phyloP scores from a whole-genome alignment of 2,797 vertebrate species.

The Chromobotia macracanthus region DNA sequence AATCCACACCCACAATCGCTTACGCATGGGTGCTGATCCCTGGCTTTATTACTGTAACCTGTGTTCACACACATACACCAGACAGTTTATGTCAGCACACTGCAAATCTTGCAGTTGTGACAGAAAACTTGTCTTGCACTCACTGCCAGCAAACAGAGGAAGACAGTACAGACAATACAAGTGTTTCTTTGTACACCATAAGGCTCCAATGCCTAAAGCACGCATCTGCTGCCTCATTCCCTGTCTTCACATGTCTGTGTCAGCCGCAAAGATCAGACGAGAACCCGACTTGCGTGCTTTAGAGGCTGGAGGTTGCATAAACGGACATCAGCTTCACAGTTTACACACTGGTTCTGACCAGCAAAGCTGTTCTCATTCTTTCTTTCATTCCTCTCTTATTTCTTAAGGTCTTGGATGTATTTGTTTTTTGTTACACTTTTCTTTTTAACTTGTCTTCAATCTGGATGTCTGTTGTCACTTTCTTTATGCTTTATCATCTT shows the following conservation, averaged over 20 bases:
- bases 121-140: slow-evolving; percentile 55
- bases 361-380: slow-evolving; percentile 62
- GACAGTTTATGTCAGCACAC: slow-evolving; percentile 47
- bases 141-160: slow-evolving; percentile 72
- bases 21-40: slow-evolving; percentile 15
- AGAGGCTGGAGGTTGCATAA: slow-evolving; percentile 82
- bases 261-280: slow-evolving; percentile 78
- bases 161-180: slow-evolving; percentile 69
- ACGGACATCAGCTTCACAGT: slow-evolving; percentile 76
- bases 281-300: slow-evolving; percentile 64
- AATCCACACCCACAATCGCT: slow-evolving; percentile 15
- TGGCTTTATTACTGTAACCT: slow-evolving; percentile 24
- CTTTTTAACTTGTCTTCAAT: background rate
- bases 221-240: slow-evolving; percentile 68
- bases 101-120: slow-evolving; percentile 57
- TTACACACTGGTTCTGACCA: slow-evolving; percentile 76
- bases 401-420: no score
- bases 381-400: no score
- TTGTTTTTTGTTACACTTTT: no score
- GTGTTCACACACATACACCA: slow-evolving; percentile 53
- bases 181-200: slow-evolving; percentile 75
- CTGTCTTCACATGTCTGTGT: slow-evolving; percentile 73
- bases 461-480: background rate
- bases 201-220: slow-evolving; percentile 62
- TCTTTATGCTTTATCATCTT: background rate